These are phyloP conservation scores for Hoplodrina blanda DNA, from an alignment of 2,888 invertebrate genomes.

Conservation along the genomic window DNA sequence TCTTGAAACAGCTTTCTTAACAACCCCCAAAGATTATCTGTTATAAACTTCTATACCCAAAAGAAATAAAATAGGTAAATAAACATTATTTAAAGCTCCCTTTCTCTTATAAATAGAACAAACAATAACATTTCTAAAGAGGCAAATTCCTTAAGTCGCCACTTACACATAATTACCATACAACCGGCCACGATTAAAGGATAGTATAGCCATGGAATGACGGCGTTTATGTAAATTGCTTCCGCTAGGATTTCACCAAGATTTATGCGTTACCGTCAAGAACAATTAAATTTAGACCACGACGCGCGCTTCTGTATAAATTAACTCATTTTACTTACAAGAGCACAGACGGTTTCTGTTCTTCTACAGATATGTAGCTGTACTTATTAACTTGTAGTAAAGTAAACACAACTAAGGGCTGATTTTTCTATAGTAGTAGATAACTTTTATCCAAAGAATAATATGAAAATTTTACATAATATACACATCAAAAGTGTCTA, in stretches of 20 bases:
- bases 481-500: too few species aligned
- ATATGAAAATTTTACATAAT: too few species aligned
- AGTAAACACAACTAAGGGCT: not conserved
- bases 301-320: conserved; percentile 82
- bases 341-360: conserved; percentile 39
- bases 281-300: conserved; percentile 88
- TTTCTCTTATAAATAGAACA: conserved; percentile 39
- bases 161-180: conserved; percentile 64
- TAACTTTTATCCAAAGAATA: too few species aligned
- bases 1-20: not conserved
- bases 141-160: conserved; percentile 54
- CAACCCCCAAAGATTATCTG: not conserved
- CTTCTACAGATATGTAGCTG: conserved; percentile 33
- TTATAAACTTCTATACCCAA: conserved; percentile 3
- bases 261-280: conserved; percentile 85
- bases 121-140: conserved; percentile 53
- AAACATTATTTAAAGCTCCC: conserved; percentile 24
- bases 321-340: conserved; percentile 77
- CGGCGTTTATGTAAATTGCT: conserved; percentile 87
- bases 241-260: conserved; percentile 85
- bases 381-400: conserved; percentile 7
- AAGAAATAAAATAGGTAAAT: not conserved
- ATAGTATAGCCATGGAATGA: conserved; percentile 80
- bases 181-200: conserved; percentile 74
- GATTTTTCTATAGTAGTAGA: too few species aligned